A percentile compares a stretch with the other conserved stretches of the same genome.
phyloP scores from a whole-genome alignment of 2,113 vertebrate genomes.

The Catagonus wagneri region DNA sequence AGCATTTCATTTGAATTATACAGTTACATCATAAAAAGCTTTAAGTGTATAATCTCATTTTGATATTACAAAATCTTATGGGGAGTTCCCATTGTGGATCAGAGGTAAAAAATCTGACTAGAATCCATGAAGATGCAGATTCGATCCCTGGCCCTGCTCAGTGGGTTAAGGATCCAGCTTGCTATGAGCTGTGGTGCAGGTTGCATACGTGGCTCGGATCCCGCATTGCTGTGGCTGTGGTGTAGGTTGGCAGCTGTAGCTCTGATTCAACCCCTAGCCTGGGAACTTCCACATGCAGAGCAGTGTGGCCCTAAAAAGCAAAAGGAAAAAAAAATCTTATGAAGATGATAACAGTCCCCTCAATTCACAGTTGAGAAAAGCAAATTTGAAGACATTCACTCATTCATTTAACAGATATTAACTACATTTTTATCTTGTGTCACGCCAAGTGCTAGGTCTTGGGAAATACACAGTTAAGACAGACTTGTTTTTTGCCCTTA shows the following conservation, averaged over 20 bases:
- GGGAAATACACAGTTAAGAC: neutral
- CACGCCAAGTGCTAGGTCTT: neutral
- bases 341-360: neutral
- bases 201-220: too few relatives aligned
- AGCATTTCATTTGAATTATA: neutral
- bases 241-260: too few relatives aligned
- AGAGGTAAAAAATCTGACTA: too few relatives aligned
- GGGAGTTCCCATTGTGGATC: too few relatives aligned
- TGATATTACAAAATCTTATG: neutral
- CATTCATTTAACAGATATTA: slow-evolving; percentile 7
- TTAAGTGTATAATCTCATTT: slow-evolving; percentile 4
- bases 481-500: neutral
- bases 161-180: too few relatives aligned
- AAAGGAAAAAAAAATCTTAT: neutral
- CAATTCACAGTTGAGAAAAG: neutral
- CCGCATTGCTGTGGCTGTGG: too few relatives aligned
- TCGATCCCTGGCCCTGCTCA: too few relatives aligned
- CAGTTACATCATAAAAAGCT: neutral
- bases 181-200: too few relatives aligned
- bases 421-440: slow-evolving; percentile 43
- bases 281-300: too few relatives aligned
- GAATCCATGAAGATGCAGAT: too few relatives aligned
- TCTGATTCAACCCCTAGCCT: too few relatives aligned
- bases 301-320: too few relatives aligned
- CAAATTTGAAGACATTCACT: neutral